Conservation (phyloP, 2,113 vertebrate genomes). For the Ceratotherium simum region DNA sequence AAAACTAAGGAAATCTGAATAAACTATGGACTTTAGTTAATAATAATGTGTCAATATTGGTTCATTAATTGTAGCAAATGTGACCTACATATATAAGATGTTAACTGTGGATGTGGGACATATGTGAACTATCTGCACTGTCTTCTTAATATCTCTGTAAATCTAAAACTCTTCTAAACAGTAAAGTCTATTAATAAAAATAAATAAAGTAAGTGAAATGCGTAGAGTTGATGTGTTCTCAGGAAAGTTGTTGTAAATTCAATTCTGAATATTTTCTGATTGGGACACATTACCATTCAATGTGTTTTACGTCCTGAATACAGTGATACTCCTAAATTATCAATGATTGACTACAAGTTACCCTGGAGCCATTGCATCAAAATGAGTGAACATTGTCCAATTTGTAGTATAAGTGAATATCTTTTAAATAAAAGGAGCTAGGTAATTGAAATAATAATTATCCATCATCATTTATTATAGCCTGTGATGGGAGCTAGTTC, state of each 20-base stretch:
- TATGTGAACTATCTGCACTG: background rate
- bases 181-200: background rate
- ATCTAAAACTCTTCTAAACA: background rate
- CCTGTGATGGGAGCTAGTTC: conserved; percentile 54
- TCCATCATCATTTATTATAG: conserved; percentile 73
- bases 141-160: background rate
- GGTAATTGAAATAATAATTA: conserved; percentile 80
- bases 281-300: background rate
- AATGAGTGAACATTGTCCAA: conserved; percentile 22
- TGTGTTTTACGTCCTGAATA: background rate
- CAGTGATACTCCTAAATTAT: background rate
- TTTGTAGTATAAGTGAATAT: conserved; percentile 36
- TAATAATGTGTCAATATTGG: background rate
- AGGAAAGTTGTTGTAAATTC: background rate
- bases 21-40: background rate
- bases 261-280: background rate
- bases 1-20: background rate
- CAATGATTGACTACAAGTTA: background rate
- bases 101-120: background rate
- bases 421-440: conserved; percentile 2
- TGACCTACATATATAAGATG: background rate
- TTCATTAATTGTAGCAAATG: background rate
- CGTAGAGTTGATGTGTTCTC: background rate
- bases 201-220: background rate
- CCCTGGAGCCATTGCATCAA: background rate